Percentiles rank a stretch among this genome's conserved stretches.
Evolutionary conservation across 2,888 invertebrate genomes (phyloP).

Genomic region (Sinotaia quadrata): DNA sequence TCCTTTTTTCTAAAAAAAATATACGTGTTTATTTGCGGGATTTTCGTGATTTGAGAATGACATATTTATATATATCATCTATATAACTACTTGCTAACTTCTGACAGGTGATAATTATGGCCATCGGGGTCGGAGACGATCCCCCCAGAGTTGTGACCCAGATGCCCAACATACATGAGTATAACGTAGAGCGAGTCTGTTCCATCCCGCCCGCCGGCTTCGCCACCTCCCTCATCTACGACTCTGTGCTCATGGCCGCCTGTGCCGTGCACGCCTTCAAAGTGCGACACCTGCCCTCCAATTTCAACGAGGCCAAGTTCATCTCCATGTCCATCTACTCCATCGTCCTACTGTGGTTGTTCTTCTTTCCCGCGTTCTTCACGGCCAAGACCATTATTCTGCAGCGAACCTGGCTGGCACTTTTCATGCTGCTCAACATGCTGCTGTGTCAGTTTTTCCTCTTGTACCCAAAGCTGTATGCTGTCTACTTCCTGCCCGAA

Average conservation of each 20-base stretch:
- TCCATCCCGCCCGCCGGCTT: slow-evolving; percentile 43
- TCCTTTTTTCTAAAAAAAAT: too few species aligned
- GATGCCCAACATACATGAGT: slow-evolving; percentile 46
- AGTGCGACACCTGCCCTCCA: slow-evolving; percentile 51
- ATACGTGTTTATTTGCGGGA: too few species aligned
- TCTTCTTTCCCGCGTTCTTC: slow-evolving; percentile 54
- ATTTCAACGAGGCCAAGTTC: slow-evolving; percentile 59
- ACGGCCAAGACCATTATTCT: slow-evolving; percentile 21
- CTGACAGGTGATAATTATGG: slow-evolving; percentile 16
- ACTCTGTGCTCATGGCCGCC: slow-evolving; percentile 48
- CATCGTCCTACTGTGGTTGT: slow-evolving; percentile 55
- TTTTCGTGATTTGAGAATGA: too few species aligned
- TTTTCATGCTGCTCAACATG: slow-evolving; percentile 49
- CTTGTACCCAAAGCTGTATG: slow-evolving; percentile 51
- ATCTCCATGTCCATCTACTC: slow-evolving; percentile 55
- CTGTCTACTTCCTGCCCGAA: slow-evolving; percentile 34
- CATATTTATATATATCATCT: too few species aligned
- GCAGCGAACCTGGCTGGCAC: slow-evolving; percentile 43
- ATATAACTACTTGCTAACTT: too few species aligned
- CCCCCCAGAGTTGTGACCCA: slow-evolving; percentile 35
- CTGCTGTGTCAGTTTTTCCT: slow-evolving; percentile 47
- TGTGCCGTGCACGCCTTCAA: slow-evolving; percentile 6
- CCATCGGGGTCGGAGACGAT: slow-evolving; percentile 30
- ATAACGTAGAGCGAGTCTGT: slow-evolving; percentile 51
- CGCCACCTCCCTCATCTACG: slow-evolving; percentile 45